Percentiles rank a stretch among this genome's conserved stretches.
Evolutionary conservation across 1,140 invertebrate species (phyloP).

Genomic region (Acyrthosiphon pisum): DNA sequence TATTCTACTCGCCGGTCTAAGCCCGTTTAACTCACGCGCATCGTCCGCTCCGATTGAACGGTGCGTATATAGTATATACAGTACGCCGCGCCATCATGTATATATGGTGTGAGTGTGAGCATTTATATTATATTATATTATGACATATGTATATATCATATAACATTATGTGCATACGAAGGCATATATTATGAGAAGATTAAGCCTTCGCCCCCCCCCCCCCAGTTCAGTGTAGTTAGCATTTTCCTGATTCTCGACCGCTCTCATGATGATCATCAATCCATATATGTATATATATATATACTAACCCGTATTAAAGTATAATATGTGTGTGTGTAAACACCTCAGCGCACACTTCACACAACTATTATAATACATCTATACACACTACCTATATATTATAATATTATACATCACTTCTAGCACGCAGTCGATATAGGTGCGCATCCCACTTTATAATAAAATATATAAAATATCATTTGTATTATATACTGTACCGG

Average conservation of each 20-base stretch:
- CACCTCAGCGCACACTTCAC: background rate
- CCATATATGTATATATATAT: background rate
- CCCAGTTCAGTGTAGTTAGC: background rate
- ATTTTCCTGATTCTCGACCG: background rate
- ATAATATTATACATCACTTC: background rate
- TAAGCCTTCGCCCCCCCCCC: background rate
- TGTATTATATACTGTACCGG: background rate
- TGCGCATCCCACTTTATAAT: background rate
- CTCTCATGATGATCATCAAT: background rate
- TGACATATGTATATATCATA: too few species aligned
- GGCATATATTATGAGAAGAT: background rate
- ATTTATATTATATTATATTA: too few species aligned
- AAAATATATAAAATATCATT: background rate
- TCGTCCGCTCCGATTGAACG: too few species aligned
- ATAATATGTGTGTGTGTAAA: background rate
- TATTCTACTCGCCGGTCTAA: too few species aligned
- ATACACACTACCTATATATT: background rate
- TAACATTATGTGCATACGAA: background rate
- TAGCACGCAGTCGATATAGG: background rate
- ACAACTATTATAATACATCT: background rate
- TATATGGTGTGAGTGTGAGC: too few species aligned
- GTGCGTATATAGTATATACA: too few species aligned
- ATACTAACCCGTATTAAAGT: too few species aligned
- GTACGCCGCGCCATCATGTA: too few species aligned
- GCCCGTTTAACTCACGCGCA: too few species aligned